These are phyloP conservation scores for Ectemnius cavifrons DNA, from an alignment of 2,888 invertebrate species.

Conservation along the genomic window DNA sequence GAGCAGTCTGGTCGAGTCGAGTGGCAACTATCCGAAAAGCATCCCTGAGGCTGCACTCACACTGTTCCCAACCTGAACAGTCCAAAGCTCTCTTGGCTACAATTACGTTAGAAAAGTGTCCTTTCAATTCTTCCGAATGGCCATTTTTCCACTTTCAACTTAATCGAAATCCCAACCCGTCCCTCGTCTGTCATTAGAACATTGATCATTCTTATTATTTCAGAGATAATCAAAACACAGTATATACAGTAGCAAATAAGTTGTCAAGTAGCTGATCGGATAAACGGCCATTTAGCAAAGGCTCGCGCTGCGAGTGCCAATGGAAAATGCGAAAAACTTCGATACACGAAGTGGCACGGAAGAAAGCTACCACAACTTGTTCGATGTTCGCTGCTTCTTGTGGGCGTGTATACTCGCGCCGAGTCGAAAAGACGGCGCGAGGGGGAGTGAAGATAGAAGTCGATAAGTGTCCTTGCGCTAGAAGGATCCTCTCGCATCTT, in stretches of 20 bases:
- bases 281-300: slow-evolving; percentile 32
- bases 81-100: slow-evolving; percentile 7
- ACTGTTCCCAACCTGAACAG: background rate
- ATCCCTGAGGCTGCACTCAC: slow-evolving; percentile 41
- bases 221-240: background rate
- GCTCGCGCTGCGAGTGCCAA: slow-evolving; percentile 33
- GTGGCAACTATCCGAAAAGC: slow-evolving; percentile 50
- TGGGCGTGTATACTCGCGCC: slow-evolving; percentile 53
- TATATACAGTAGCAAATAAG: slow-evolving; percentile 26
- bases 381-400: slow-evolving; percentile 1
- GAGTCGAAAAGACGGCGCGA: slow-evolving; percentile 39
- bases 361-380: background rate
- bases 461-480: slow-evolving; percentile 66
- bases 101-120: no score
- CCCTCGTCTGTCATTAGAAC: no score
- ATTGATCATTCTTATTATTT: no score
- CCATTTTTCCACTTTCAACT: no score
- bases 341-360: slow-evolving; percentile 53
- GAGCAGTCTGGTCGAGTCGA: slow-evolving; percentile 49
- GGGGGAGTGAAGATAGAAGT: slow-evolving; percentile 54
- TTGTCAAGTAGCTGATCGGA: slow-evolving; percentile 50
- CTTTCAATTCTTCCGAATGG: background rate
- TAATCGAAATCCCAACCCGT: no score
- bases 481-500: slow-evolving; percentile 65
- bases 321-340: slow-evolving; percentile 45